Percentiles rank a stretch among this genome's conserved stretches.
These are phyloP conservation scores for Seladonia tumulorum DNA, from an alignment of 2,888 invertebrate genomes.

Conservation along the genomic window DNA sequence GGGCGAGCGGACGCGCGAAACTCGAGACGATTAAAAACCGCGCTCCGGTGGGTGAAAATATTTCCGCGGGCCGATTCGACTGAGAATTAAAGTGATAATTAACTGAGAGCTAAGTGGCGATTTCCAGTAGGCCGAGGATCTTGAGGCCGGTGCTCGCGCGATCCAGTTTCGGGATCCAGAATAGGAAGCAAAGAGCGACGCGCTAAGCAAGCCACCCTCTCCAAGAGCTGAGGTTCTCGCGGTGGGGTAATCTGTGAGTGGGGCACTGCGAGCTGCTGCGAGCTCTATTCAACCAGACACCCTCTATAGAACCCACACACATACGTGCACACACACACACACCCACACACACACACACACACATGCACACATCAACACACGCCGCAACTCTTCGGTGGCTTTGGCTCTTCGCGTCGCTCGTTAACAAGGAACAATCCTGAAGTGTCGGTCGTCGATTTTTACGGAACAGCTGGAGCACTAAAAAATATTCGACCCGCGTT, in stretches of 20 bases:
- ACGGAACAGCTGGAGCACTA: not conserved
- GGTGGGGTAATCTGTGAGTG: constrained; percentile 3
- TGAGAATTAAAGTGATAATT: not conserved
- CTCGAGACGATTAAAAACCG: not conserved
- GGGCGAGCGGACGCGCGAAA: not conserved
- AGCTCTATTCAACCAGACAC: constrained; percentile 3
- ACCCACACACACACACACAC: too few species aligned
- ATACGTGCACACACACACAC: not conserved
- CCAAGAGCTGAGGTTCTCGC: not conserved
- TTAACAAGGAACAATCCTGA: not conserved
- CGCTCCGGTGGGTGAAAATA: not conserved
- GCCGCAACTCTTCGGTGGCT: not conserved
- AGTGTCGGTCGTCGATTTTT: constrained; percentile 1
- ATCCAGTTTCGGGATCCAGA: not conserved
- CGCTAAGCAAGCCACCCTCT: not conserved
- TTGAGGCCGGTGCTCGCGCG: not conserved
- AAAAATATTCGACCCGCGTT: not conserved
- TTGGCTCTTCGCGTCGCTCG: not conserved
- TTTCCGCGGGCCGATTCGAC: not conserved
- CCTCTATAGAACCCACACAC: not conserved
- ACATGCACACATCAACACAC: not conserved
- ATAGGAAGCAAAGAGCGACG: constrained; percentile 6
- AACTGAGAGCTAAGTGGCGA: not conserved
- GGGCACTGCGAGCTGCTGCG: not conserved
- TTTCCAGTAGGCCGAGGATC: constrained; percentile 4